Evolutionary conservation across 2,797 vertebrate species (phyloP), one percentile per base, ranked within the genome.

Genomic region (Cynodonichthys magdalenae): DNA sequence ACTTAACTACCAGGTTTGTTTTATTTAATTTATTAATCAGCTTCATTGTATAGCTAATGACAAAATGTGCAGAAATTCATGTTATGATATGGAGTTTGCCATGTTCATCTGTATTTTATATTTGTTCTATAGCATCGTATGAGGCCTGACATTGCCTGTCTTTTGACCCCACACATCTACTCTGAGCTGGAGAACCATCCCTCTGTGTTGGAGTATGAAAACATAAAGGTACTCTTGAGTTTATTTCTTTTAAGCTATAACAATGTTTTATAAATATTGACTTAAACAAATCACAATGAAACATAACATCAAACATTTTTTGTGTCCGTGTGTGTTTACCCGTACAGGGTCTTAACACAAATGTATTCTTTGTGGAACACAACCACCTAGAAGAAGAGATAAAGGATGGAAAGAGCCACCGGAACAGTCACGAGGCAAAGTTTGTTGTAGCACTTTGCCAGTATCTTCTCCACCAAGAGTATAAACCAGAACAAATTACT

Each of bases 151-250:
- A 98, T 99, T 39, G 96, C 97, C 59, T 81, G 81, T 45, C 95
- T 99, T 55, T 87, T 98, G 84, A 95, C 92, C 15, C 96, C 97
- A 56, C 95, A 97, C 81, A 95, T 99, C 83, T 99, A 99, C 76
- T 54, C 85, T 44, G 87, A 95, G 45, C 86, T 98, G 70, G 92
- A 96, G 85, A 98, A 99, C 75, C 96, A 98, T 77, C 91, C 94
- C 5, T 97, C 95, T 77, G 96, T 99, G 53, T 82, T 96, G 67
- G 71, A 91, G 20, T 98, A 97, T 41, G 95, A 96, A 31, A 93
- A 93, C 79, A 90, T 98, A 83, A 97, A 96, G 93, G 97, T 98
- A 51, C 77, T 80, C 78, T 29, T 71, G 8, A 54, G 27, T 72
- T 70, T 17, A 44, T 68, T 47, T 65, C 34, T 42, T 68, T 3